These are phyloP conservation scores for Diloba caeruleocephala DNA, from an alignment of 2,888 invertebrate genomes.

Conservation along the genomic window DNA sequence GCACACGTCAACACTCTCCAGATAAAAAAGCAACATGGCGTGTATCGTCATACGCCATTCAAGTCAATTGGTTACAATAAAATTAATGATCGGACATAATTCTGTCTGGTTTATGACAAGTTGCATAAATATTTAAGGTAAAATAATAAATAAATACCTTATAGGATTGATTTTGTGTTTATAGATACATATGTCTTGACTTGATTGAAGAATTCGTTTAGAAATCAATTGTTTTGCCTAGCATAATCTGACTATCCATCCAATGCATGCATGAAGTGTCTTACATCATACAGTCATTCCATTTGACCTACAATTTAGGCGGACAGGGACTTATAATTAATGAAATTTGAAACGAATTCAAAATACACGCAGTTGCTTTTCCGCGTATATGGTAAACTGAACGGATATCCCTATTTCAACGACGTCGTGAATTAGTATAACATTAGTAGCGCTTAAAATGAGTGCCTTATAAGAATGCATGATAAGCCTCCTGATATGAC, in stretches of 20 bases:
- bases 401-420: too few relatives aligned
- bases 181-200: slow-evolving; percentile 35
- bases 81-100: slow-evolving; percentile 75
- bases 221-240: not conserved
- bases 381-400: too few relatives aligned
- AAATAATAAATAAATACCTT: slow-evolving; percentile 45
- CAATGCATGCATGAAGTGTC: too few relatives aligned
- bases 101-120: slow-evolving; percentile 64
- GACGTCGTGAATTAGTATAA: too few relatives aligned
- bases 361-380: too few relatives aligned
- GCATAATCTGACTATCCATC: too few relatives aligned
- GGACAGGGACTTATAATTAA: too few relatives aligned
- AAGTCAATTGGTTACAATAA: slow-evolving; percentile 82
- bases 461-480: too few relatives aligned
- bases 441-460: too few relatives aligned
- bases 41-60: slow-evolving; percentile 72
- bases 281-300: too few relatives aligned
- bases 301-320: too few relatives aligned
- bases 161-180: slow-evolving; percentile 40
- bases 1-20: slow-evolving; percentile 63
- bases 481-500: not conserved
- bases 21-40: slow-evolving; percentile 61
- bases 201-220: slow-evolving; percentile 15
- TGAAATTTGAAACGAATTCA: too few relatives aligned
- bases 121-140: slow-evolving; percentile 61